Percentiles rank a stretch among this genome's conserved stretches.
These are phyloP conservation scores for Drosophila atripex DNA, from an alignment of 2,888 invertebrate species.

Conservation along the genomic window DNA sequence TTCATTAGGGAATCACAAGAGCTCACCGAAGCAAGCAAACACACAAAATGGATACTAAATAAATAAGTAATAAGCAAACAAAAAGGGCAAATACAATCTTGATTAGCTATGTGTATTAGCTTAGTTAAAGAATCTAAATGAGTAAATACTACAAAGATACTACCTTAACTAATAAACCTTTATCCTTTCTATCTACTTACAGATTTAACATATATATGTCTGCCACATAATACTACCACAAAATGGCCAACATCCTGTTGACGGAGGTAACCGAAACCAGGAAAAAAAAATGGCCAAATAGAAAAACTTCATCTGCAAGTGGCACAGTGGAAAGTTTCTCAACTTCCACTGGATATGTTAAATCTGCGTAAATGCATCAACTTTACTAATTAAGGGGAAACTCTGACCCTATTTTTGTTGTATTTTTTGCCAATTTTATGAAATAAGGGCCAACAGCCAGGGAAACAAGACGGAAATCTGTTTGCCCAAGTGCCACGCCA, in stretches of 20 bases:
- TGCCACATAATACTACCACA: conserved; percentile 8
- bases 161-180: background rate
- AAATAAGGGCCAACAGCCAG: conserved; percentile 1
- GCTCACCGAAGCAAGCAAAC: conserved; percentile 8
- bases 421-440: conserved; percentile 1
- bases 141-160: background rate
- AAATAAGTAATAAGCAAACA: conserved; percentile 16
- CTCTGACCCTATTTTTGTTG: background rate
- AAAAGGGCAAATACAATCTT: background rate
- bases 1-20: conserved; percentile 19
- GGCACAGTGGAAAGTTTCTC: background rate
- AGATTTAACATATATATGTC: conserved; percentile 1
- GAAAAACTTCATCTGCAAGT: conserved; percentile 21
- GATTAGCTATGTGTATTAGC: background rate
- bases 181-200: background rate
- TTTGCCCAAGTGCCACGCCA: conserved; percentile 31
- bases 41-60: conserved; percentile 33
- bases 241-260: conserved; percentile 15
- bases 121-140: background rate
- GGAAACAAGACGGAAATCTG: conserved; percentile 6
- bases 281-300: conserved; percentile 2
- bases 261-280: conserved; percentile 6
- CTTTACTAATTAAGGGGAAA: conserved; percentile 63
- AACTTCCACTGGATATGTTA: conserved; percentile 40
- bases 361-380: conserved; percentile 58